Conservation (phyloP, 2,797 vertebrate genomes). For the Odontamblyopus rebecca region DNA sequence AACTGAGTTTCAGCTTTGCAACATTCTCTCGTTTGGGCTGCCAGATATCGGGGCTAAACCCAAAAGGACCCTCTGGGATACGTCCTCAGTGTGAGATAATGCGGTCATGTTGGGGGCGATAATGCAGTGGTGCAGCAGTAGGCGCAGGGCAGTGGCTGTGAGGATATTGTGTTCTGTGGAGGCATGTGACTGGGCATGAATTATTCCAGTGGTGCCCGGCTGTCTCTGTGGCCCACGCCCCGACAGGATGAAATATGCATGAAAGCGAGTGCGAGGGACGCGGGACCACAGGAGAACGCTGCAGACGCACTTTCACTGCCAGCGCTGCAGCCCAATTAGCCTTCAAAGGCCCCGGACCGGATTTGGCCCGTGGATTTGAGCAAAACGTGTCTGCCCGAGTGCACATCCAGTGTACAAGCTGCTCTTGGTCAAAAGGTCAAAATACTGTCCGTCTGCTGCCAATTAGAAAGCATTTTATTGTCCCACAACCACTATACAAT, state of each 20-base stretch:
- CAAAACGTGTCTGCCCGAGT: no score
- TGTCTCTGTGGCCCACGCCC: constrained; percentile 53
- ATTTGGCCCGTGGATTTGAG: no score
- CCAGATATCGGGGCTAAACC: no score
- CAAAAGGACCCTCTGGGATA: no score
- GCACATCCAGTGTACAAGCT: no score
- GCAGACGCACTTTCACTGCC: constrained; percentile 28
- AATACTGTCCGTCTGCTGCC: no score
- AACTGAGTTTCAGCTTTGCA: no score
- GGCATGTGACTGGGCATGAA: constrained; percentile 45
- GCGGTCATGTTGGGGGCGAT: neutral
- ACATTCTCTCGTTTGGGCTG: no score
- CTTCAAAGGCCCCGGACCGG: neutral
- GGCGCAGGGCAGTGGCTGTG: constrained; percentile 6
- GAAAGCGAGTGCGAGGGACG: constrained; percentile 63
- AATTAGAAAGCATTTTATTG: no score
- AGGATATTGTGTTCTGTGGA: constrained; percentile 8
- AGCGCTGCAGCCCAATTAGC: constrained; percentile 33
- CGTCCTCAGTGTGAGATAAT: neutral
- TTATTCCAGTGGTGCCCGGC: constrained; percentile 60
- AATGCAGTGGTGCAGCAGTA: neutral
- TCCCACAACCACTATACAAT: no score
- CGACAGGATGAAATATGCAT: constrained; percentile 75
- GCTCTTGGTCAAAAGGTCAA: no score
- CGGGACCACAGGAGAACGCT: constrained; percentile 46